Conservation (phyloP, 2,797 vertebrate species). For the Bradypodion pumilum region DNA sequence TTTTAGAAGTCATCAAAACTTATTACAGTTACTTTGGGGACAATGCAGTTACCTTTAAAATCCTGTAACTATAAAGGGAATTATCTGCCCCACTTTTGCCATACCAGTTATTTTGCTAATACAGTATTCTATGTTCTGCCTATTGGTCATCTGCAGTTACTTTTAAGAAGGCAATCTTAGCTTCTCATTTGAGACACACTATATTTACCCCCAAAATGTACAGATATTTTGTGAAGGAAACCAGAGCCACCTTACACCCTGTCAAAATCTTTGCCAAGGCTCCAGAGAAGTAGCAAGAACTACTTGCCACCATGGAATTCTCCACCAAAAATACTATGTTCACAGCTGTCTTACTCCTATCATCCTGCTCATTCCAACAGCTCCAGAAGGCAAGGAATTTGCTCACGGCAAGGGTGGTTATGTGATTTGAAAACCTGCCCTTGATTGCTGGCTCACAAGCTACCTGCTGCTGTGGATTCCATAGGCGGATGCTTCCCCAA, state of each 20-base stretch:
- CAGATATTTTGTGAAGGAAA: background rate
- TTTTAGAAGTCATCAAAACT: too few relatives aligned
- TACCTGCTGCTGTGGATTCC: background rate
- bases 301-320: background rate
- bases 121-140: background rate
- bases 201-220: background rate
- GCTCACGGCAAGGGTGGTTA: background rate
- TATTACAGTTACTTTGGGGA: too few relatives aligned
- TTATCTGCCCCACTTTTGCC: too few relatives aligned
- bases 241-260: background rate
- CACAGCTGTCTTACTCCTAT: background rate
- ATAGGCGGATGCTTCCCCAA: background rate
- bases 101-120: background rate
- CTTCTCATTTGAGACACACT: background rate
- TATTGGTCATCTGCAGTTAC: background rate
- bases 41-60: too few relatives aligned
- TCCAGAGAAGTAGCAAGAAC: background rate
- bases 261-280: background rate
- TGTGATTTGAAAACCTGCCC: conserved; percentile 1
- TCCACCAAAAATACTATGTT: background rate
- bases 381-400: background rate
- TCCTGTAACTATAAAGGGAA: too few relatives aligned
- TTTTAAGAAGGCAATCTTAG: background rate
- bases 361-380: background rate
- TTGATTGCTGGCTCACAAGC: background rate